A percentile compares a stretch with the other conserved stretches of the same genome.
Conservation (phyloP, 1,140 invertebrate species). For the Ips nitidus region DNA sequence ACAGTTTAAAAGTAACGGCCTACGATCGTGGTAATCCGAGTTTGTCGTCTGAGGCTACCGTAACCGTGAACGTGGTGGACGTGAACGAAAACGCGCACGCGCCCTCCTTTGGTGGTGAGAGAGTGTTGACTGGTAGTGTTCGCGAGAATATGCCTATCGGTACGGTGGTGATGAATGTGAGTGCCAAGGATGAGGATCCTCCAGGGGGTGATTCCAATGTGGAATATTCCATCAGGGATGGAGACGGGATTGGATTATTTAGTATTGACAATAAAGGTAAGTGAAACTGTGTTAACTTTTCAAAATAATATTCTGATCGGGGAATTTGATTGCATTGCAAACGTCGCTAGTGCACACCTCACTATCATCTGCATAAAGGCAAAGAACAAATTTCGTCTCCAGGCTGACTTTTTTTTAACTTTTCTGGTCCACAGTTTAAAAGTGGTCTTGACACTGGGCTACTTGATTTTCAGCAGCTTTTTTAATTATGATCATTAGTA, state of each 20-base stretch:
- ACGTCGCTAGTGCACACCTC: no score
- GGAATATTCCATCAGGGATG: constrained; percentile 83
- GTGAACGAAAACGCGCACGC: constrained; percentile 89
- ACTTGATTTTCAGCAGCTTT: no score
- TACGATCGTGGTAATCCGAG: constrained; percentile 76
- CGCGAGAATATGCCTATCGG: constrained; percentile 75
- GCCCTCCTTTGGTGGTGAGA: constrained; percentile 80
- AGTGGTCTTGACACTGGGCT: no score
- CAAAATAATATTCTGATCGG: no score
- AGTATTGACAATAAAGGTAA: constrained; percentile 87
- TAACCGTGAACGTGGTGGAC: constrained; percentile 87
- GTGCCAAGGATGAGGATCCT: constrained; percentile 77
- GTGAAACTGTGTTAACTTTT: constrained; percentile 28
- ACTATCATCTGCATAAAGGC: no score
- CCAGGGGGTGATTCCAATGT: constrained; percentile 76
- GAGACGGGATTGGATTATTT: constrained; percentile 89
- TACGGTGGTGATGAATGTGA: constrained; percentile 72
- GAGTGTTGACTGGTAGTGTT: constrained; percentile 70
- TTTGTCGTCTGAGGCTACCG: constrained; percentile 70
- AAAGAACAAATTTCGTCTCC: no score
- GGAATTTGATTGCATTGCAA: no score
- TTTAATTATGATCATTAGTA: no score
- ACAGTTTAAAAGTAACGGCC: constrained; percentile 82
- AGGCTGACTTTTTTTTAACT: no score
- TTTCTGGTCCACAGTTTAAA: no score